Evolutionary conservation across 2,888 invertebrate species (phyloP), one percentile per base, ranked within the genome.

Genomic region (Acleris holmiana): DNA sequence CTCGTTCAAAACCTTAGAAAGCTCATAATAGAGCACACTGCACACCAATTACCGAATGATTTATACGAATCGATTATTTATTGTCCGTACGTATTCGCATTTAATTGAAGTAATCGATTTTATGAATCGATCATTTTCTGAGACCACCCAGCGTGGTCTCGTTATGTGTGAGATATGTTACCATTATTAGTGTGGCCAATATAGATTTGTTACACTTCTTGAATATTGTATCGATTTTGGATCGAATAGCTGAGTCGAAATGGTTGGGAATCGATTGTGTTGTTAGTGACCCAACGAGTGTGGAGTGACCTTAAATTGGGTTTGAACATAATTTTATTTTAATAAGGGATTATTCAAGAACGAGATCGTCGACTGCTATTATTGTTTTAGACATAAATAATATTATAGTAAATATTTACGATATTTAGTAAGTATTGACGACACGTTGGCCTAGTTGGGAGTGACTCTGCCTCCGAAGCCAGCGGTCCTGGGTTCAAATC

Each of bases 81-180:
- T 75, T 76, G 80, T 80, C 79, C 73, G 72, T 72, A 71, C 72
- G 73, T 76, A 80, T 80, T 79, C 78, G 78, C 75, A 73, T 76
- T 74, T 79, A 79, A 82, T 82, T 80, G 75, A 69, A 69, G 68
- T 73, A 75, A 78, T 76, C 75, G 75, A 78, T 80, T 79, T 77
- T 76, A 69, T 70, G 72, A 69, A 68, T 70, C 69, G 66, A 69
- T 71, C 69, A 68, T 68, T 69, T 61, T 68, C 50, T 64, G 47
- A 54, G 72, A 71, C 72, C 72, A 73, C 72, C 72, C 69, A 69
- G 19, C 19, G 66, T 6, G 64, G 53, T 41, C 60, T 68, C 61
- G 70, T 68, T 70, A 70, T 49, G 56, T 47, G 66, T 56, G 61
- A 66, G 49, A 61, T 66, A 63, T 61, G 55, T 61, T 64, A 49